Base-by-base conservation (phyloP, 1,140 invertebrate species). In the Sesamia nonagrioides region DNA sequence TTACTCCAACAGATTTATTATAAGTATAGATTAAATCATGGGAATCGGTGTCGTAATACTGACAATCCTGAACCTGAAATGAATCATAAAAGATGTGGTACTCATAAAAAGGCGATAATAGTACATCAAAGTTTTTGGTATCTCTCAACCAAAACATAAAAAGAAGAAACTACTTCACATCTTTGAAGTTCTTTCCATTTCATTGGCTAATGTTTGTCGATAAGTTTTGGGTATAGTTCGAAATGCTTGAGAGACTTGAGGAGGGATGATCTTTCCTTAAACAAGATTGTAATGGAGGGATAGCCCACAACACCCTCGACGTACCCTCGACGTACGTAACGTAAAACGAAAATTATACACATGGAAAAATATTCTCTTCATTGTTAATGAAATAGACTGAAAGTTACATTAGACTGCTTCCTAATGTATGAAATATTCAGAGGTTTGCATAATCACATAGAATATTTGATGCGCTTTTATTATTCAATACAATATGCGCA, bases 331-430 rank as follows among this genome's bases (percentile, higher is more conserved):
- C n/a, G n/a, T 75, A 75, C 61, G n/a, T 33, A 72, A 33, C 40
- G 3, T 75, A 61, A 50, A 60, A 61, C 56, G 72, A 75, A 61
- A 61, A 75, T 75, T 75, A 75, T 75, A 50, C 56, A 61, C 18
- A n/a, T 13, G 40, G 56, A 48, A 75, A 61, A 61, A 75, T 42
- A 61, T 61, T 18, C 0, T 75, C 40, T 61, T 35, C 72, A 75
- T 75, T 50, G 35, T 50, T 75, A 75, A 60, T 61, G 72, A 61
- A 75, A 56, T 48, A 35, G 21, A 15, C 18, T 50, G 21, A 69
- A 27, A 48, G 37, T 61, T 60, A 33, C 18, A 8, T 45, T 69
- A 69, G 13, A 11, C 21, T 21, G 17, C 54, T 73, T 73, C 71
- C 54, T 56, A 35, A 58, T 58, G 17, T 40, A 60, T 73, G 52